Conservation (phyloP, 2,797 vertebrate species). For the Sebastes ruberrimus region DNA sequence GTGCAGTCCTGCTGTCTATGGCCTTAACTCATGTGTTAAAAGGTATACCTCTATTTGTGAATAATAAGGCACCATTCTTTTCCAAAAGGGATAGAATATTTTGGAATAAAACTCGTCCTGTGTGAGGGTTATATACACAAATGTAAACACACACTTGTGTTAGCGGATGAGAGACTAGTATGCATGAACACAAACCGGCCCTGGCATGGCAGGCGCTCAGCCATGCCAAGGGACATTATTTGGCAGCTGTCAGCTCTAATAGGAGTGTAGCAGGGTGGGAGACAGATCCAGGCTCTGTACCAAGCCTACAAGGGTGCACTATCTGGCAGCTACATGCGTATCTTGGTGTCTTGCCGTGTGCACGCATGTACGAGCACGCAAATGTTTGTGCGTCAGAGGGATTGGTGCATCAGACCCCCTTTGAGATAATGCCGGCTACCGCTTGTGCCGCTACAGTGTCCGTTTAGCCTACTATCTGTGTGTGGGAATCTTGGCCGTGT, state of each 20-base stretch:
- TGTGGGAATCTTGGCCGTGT: conserved; percentile 13
- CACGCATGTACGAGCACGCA: not conserved
- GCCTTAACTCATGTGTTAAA: not conserved
- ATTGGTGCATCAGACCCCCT: conserved; percentile 48
- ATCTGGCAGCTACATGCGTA: conserved; percentile 63
- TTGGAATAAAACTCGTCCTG: not conserved
- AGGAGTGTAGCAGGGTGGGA: conserved; percentile 72
- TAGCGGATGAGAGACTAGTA: conserved; percentile 26
- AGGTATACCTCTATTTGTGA: not conserved
- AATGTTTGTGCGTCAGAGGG: conserved; percentile 51
- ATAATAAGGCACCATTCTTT: not conserved
- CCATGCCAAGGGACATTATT: conserved; percentile 78
- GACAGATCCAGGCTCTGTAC: conserved; percentile 71
- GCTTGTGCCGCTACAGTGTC: conserved; percentile 48
- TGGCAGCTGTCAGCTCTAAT: conserved; percentile 81
- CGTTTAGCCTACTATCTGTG: conserved; percentile 47
- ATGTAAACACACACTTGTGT: conserved; percentile 22
- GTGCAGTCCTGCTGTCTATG: not conserved
- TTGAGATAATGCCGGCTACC: conserved; percentile 48
- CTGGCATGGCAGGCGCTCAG: conserved; percentile 59
- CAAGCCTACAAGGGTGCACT: conserved; percentile 70
- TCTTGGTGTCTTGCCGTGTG: conserved; percentile 17
- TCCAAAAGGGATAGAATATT: not conserved
- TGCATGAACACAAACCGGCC: conserved; percentile 60
- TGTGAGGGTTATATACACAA: conserved; percentile 17